Base-by-base conservation (phyloP, 2,113 vertebrate species). In the Nerophis lumbriciformis region DNA sequence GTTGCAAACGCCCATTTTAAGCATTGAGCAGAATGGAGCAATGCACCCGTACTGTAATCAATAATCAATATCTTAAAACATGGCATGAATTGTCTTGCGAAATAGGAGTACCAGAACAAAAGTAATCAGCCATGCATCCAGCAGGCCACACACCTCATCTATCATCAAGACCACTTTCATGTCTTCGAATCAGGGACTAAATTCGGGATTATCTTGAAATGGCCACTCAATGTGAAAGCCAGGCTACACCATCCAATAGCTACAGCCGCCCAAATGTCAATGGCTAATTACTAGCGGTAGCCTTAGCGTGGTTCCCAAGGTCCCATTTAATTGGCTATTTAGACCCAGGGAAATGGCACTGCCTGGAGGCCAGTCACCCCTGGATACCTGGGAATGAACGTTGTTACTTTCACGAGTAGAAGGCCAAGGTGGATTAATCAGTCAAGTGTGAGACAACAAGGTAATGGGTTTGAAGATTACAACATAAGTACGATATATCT, bases 271-370 rank as follows among this genome's bases (percentile, higher is more conserved):
- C 65, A 77, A 83, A 87, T 83, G 80, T 88, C 83, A 87, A 82
- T 81, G 79, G 72, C 71, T 78, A 78, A 85, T 86, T 82, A 83
- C 73, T 67, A 73, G 77, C 63, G 64, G 68, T 72, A 80, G 68
- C 77, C 65, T 66, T 61, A 52, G 62, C 52, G 58, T 66, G 72
- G 77, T 68, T 82, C 54, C 68, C 77, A 77, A 84, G 76, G 79
- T 84, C 75, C 68, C 36, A 38, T 69, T 74, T 89, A 88, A 89
- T 89, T 87, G 80, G 77, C 78, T 84, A 77, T 85, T 85, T 82
- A 77, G 77, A 82, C 67, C 66, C 35, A 59, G 66, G 64, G 63
- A 90, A 88, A 85, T 78, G 71, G 63, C 72, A 53, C 37, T 66
- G 79, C 73, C 84, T 66, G 35, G 13, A 79, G 85, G 78, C 75